Percentiles rank a stretch among this genome's conserved stretches.
Evolutionary conservation across 2,113 vertebrate species (phyloP).

Genomic region (Haemorhous mexicanus): DNA sequence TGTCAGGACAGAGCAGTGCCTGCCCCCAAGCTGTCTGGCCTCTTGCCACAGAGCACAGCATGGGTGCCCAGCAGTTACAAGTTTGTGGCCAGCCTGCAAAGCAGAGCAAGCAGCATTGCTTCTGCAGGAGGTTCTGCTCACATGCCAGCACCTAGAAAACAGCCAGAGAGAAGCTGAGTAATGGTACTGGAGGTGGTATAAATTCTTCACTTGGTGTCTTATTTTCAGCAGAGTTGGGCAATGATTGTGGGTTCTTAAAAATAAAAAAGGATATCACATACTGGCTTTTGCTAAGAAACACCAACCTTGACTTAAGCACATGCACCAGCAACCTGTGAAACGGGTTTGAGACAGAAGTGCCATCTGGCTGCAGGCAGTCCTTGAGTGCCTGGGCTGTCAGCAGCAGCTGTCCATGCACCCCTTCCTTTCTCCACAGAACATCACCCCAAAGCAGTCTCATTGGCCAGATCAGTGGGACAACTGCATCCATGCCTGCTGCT

Average conservation of each 20-base stretch:
- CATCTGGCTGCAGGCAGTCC: background rate
- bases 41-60: slow-evolving; percentile 37
- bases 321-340: background rate
- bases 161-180: background rate
- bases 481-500: fast-evolving
- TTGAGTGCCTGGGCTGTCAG: background rate
- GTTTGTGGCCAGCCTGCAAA: slow-evolving; percentile 34
- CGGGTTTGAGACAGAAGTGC: background rate
- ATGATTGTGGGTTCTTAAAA: background rate
- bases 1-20: slow-evolving; percentile 23
- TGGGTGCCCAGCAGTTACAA: slow-evolving; percentile 36
- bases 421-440: background rate
- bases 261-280: background rate
- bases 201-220: background rate
- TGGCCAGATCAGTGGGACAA: background rate
- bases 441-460: fast-evolving
- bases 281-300: background rate
- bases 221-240: background rate
- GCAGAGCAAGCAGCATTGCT: background rate
- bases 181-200: background rate
- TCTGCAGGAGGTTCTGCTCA: slow-evolving; percentile 7
- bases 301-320: background rate
- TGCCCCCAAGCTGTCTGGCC: slow-evolving; percentile 49
- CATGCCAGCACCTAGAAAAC: background rate
- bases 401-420: fast-evolving